Base-by-base conservation (phyloP, 2,797 vertebrate genomes). In the Sebastes flavidus region DNA sequence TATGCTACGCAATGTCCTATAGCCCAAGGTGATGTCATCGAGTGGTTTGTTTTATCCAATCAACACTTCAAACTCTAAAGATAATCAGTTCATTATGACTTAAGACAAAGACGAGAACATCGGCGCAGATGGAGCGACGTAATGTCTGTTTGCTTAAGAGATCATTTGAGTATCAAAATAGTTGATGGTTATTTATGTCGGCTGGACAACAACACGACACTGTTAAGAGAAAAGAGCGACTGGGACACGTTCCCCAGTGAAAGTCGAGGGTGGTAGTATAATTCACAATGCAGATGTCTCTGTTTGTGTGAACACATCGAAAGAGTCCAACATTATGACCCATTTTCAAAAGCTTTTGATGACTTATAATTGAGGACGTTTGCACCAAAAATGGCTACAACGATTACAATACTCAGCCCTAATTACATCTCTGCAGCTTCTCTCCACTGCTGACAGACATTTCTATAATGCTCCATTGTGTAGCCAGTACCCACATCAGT, bases 301-400 rank as follows among this genome's bases (percentile, higher is more conserved):
- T 6, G 18, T 36, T 52, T 59, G 18, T 25, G 32, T 20, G 7
- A 62, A 24, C 16, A 52, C 16, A 24, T 4, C 6, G n/a, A 6
- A 9, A 38, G 18, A 63, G 32, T 63, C 38, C 29, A 66, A 58
- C 8, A 32, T 77, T 32, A 54, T 7, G 13, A 59, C 3, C 34
- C 25, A 27, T 55, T 78, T 65, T 46, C 5, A 68, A 80, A 80
- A 77, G 78, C 80, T 82, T 87, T 72, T 58, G 59, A 77, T 79
- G 59, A 77, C 38, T 73, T 78, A 27, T 63, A 85, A 85, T 55
- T 78, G 25, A 46, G 5, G 49, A 75, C 20, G 9, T 56, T 82
- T 65, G 42, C 65, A 63, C 24, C 10, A 65, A 30, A 78, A 80
- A 68, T n/a, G 16, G 56, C 66, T 20, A 29, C 18, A 65, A 29